Evolutionary conservation across 2,797 vertebrate genomes (phyloP), one percentile per base, ranked within the genome.

Genomic region (Typhlichthys subterraneus): DNA sequence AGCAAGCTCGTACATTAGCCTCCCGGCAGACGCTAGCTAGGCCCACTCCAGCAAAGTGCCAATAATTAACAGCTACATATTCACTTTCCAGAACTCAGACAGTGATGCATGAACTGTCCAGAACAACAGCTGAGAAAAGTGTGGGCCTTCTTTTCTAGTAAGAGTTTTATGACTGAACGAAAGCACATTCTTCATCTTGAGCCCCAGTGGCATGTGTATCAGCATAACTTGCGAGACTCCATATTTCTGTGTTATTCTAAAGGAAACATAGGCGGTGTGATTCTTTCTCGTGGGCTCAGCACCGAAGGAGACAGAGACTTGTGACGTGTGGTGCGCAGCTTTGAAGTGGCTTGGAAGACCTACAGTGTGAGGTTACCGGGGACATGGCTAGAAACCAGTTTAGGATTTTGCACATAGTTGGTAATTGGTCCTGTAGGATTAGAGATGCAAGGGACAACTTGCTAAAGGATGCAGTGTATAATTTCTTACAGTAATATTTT

Each of bases 11-110:
- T 63, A 51, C 50, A 69, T 63, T 69, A 69, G 55, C 50, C 13
- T 29, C 15, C n/a, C 49, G 8, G 42, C 45, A 59, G 33, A 53
- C 19, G 46, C 53, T 12, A 9, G 60, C 38, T 8, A 11, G 38
- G 42, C 12, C 45, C 42, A 47, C n/a, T 69, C 23, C 60, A 47
- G 31, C 38, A 69, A 19, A 65, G 54, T 58, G 15, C 55, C 45
- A 54, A 54, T 69, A 63, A 59, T 63, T 61, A 71, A 65, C 58
- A 53, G 12, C 58, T 57, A 61, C 23, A 65, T 58, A 59, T 59
- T 57, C 13, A 15, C 42, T 57, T 52, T 57, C 53, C 33, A 55
- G 38, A 33, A 31, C 14, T 9, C 38, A 42, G 8, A 71, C 63
- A 71, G 48, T 65, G 63, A 66, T 71, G 59, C 45, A 66, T 71